A percentile compares a stretch with the other conserved stretches of the same genome.
Evolutionary conservation across 1,140 invertebrate species (phyloP).

Genomic region (Drosophila melanica): DNA sequence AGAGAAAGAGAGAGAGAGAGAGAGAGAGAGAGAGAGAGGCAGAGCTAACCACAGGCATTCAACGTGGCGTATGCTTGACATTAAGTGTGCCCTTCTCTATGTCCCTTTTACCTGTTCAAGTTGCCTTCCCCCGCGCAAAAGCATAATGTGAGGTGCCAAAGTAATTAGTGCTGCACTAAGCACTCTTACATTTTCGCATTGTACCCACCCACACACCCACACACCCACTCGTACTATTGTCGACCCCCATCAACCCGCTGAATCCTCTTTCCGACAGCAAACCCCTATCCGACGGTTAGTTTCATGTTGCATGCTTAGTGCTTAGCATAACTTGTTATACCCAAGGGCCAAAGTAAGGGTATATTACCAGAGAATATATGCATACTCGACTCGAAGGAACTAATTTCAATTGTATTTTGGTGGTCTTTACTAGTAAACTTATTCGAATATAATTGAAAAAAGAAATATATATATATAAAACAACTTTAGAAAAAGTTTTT

Average conservation of each 20-base stretch:
- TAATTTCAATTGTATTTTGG: too few relatives aligned
- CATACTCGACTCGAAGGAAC: too few relatives aligned
- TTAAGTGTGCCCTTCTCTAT: conserved; percentile 52
- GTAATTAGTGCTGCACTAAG: conserved; percentile 76
- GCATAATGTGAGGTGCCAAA: conserved; percentile 73
- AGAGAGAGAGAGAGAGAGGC: neutral
- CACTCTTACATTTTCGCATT: conserved; percentile 40
- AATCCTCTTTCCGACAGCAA: too few relatives aligned
- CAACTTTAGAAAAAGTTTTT: neutral
- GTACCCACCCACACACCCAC: neutral
- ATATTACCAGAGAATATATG: neutral
- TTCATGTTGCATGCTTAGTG: conserved; percentile 29
- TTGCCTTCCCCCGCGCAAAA: neutral
- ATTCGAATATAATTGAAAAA: neutral
- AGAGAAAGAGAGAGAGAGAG: neutral
- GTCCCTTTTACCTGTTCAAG: conserved; percentile 8
- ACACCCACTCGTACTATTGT: conserved; percentile 29
- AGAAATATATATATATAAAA: neutral
- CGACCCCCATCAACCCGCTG: neutral
- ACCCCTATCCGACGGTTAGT: conserved; percentile 31
- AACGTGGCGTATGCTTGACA: conserved; percentile 68
- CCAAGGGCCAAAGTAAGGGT: neutral
- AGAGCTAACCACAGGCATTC: conserved; percentile 60
- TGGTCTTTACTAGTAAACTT: too few relatives aligned
- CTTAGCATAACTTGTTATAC: conserved; percentile 63